Percentiles rank a stretch among this genome's conserved stretches.
These are phyloP conservation scores for Brassicogethes aeneus DNA, from an alignment of 2,888 invertebrate species.

Conservation along the genomic window DNA sequence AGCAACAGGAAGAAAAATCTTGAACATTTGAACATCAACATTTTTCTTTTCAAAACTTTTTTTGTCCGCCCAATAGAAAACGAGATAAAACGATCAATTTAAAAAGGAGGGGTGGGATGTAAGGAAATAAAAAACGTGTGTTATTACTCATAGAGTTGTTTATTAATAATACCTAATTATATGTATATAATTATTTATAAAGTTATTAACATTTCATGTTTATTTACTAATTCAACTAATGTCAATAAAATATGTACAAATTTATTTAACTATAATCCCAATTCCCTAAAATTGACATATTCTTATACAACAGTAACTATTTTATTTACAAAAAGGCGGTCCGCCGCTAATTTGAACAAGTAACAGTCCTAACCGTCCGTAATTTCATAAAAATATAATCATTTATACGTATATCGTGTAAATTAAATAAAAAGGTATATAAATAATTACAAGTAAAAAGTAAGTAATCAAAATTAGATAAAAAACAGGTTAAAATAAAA, in stretches of 20 bases:
- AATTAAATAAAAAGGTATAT: conserved; percentile 32
- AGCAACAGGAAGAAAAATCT: too few relatives aligned
- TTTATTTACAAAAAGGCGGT: conserved; percentile 19
- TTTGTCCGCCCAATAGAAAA: too few relatives aligned
- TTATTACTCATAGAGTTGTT: conserved; percentile 34
- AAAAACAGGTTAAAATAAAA: conserved; percentile 13
- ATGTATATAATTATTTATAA: conserved; percentile 45
- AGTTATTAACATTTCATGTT: conserved; percentile 44
- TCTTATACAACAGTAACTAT: conserved; percentile 52
- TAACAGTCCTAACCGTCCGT: conserved; percentile 37
- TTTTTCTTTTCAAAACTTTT: too few relatives aligned
- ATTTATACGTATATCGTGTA: conserved; percentile 20
- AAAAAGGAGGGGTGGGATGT: too few relatives aligned
- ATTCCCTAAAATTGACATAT: conserved; percentile 65
- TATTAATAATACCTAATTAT: conserved; percentile 44
- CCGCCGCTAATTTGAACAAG: conserved; percentile 26
- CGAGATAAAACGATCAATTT: too few relatives aligned
- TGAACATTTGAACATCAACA: too few relatives aligned
- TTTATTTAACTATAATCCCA: conserved; percentile 47
- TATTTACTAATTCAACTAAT: conserved; percentile 43
- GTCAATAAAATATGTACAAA: conserved; percentile 51
- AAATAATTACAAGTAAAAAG: conserved; percentile 24
- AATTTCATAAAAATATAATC: conserved; percentile 5
- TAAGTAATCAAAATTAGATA: conserved; percentile 25
- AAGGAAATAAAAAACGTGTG: too few relatives aligned